A percentile compares a stretch with the other conserved stretches of the same genome.
phyloP scores from a whole-genome alignment of 2,113 vertebrate species.

The Carlito syrichta region DNA sequence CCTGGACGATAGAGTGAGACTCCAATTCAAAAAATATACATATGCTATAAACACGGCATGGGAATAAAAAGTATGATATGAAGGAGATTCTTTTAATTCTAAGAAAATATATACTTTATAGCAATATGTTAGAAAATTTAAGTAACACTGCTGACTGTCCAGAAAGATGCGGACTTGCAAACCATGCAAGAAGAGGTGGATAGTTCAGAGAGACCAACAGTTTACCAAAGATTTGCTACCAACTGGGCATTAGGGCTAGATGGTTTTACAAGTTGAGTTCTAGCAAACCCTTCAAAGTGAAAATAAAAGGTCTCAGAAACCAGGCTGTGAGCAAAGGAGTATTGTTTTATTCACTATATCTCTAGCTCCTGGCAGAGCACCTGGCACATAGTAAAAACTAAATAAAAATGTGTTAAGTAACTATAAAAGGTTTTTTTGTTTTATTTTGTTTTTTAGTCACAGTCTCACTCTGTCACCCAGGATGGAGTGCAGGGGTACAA shows the following conservation, averaged over 20 bases:
- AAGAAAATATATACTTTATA: slow-evolving; percentile 23
- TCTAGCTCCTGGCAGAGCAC: neutral
- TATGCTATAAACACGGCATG: too few species aligned
- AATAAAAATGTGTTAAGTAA: neutral
- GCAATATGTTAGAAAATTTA: neutral
- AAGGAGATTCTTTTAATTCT: neutral
- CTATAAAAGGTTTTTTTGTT: too few species aligned
- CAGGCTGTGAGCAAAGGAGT: neutral
- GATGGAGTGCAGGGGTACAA: too few species aligned
- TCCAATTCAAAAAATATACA: neutral
- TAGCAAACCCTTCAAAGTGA: neutral
- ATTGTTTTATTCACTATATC: neutral
- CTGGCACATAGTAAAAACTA: neutral
- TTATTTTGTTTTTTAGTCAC: too few species aligned
- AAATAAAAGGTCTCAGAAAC: slow-evolving; percentile 12
- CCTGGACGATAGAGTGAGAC: neutral
- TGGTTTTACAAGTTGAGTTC: neutral
- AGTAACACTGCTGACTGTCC: neutral
- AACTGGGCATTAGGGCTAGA: neutral
- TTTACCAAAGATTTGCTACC: neutral
- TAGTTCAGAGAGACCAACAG: neutral
- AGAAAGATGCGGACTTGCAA: slow-evolving; percentile 13
- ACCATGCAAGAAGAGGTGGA: neutral
- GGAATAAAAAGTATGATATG: neutral
- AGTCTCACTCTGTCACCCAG: too few species aligned